These are phyloP conservation scores for Monodelphis domestica DNA, from an alignment of 2,797 vertebrate species.

Conservation along the genomic window DNA sequence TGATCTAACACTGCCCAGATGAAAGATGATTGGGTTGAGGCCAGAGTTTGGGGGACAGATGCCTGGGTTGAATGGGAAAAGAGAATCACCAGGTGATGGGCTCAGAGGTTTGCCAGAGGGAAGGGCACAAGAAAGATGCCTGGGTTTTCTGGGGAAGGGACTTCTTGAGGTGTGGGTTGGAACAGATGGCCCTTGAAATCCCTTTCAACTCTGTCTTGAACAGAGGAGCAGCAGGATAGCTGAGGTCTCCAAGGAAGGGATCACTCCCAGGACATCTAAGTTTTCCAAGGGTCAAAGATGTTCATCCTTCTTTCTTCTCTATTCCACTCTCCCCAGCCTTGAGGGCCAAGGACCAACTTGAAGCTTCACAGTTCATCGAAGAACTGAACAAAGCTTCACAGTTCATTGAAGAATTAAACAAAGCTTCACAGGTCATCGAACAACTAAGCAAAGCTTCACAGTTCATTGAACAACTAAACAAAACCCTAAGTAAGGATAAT, in stretches of 20 bases:
- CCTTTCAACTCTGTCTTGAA: neutral
- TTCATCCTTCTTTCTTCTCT: too few relatives aligned
- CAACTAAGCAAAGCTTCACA: too few relatives aligned
- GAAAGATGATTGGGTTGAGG: neutral
- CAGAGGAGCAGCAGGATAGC: neutral
- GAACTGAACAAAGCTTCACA: too few relatives aligned
- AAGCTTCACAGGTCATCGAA: too few relatives aligned
- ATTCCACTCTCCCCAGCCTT: too few relatives aligned
- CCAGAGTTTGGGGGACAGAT: too few relatives aligned
- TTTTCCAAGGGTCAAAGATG: too few relatives aligned
- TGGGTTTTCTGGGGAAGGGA: neutral
- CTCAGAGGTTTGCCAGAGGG: neutral
- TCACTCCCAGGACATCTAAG: too few relatives aligned
- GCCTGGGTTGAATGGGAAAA: neutral
- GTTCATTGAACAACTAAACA: neutral
- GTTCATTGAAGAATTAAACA: too few relatives aligned
- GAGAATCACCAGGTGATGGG: neutral
- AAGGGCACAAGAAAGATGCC: neutral
- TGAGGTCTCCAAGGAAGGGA: neutral
- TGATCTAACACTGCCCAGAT: too few relatives aligned
- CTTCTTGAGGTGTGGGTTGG: neutral
- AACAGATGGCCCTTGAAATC: neutral
- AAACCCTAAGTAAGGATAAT: neutral
- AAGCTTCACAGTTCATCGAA: too few relatives aligned
- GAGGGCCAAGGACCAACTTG: too few relatives aligned